Evolutionary conservation across 2,113 vertebrate species (phyloP).

Genomic region (Crypturellus undulatus): DNA sequence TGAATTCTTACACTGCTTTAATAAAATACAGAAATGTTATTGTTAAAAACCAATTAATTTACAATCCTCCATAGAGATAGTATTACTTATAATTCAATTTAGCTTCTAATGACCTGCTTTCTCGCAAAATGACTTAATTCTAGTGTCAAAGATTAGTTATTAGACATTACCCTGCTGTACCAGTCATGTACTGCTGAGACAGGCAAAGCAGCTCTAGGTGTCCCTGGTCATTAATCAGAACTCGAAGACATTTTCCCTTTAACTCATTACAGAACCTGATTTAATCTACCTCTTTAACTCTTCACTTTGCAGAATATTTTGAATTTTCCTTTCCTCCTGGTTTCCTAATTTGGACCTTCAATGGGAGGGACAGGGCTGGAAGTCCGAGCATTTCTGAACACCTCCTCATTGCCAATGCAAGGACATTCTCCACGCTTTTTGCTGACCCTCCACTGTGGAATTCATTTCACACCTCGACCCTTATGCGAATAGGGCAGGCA

Average conservation of each 20-base stretch:
- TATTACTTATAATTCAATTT: conserved; percentile 89
- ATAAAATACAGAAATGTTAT: conserved; percentile 94
- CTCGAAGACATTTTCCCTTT: conserved; percentile 63
- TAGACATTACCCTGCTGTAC: conserved; percentile 77
- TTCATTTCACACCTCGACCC: not conserved
- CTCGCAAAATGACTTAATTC: conserved; percentile 86
- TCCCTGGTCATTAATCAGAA: conserved; percentile 82
- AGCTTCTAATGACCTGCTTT: conserved; percentile 86
- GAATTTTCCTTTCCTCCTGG: not conserved
- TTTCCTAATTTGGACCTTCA: not conserved
- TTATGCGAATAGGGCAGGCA: not conserved
- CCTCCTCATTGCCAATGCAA: rapidly evolving
- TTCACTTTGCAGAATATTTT: not conserved
- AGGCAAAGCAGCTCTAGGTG: conserved; percentile 74
- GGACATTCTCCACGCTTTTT: not conserved
- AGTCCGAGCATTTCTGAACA: not conserved
- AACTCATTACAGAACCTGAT: conserved; percentile 71
- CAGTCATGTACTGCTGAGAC: conserved; percentile 79
- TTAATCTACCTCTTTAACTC: conserved; percentile 29
- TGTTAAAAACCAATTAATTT: conserved; percentile 95
- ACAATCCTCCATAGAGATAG: conserved; percentile 86
- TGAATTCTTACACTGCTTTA: conserved; percentile 88
- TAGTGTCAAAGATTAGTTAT: conserved; percentile 87
- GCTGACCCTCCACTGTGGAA: not conserved
- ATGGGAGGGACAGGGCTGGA: not conserved